Percentiles rank a stretch among this genome's conserved stretches.
Conservation (phyloP, 2,113 vertebrate genomes). For the Centropristis striata region DNA sequence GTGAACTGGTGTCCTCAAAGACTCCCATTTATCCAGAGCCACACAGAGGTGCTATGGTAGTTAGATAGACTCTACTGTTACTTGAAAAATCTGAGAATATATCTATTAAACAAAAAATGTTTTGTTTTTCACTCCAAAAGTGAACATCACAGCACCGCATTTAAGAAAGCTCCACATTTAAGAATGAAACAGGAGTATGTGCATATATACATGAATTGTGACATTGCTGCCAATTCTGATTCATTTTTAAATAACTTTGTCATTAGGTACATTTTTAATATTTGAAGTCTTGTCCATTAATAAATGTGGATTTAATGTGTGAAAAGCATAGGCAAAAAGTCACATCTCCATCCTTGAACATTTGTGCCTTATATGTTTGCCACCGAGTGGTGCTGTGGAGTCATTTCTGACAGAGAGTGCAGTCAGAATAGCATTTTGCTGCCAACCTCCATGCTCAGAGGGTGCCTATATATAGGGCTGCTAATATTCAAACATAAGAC, state of each 20-base stretch:
- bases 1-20: background rate
- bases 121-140: background rate
- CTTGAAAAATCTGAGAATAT: background rate
- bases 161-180: background rate
- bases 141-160: background rate
- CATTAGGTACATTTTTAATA: background rate
- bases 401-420: background rate
- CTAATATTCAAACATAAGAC: conserved; percentile 69
- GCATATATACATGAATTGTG: background rate
- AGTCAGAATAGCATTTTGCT: conserved; percentile 30
- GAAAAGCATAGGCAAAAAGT: background rate
- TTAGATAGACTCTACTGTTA: background rate
- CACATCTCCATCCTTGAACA: background rate
- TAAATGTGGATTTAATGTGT: background rate
- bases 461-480: conserved; percentile 71
- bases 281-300: background rate
- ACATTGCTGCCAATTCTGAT: background rate
- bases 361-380: background rate
- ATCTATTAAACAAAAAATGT: background rate
- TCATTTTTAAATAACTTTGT: background rate
- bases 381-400: conserved; percentile 58
- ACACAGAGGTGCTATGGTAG: background rate
- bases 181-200: background rate
- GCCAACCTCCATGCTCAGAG: conserved; percentile 29
- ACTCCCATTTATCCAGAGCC: background rate